Percentiles rank a stretch among this genome's conserved stretches.
phyloP scores from a whole-genome alignment of 2,888 invertebrate species.

The Tanytarsus gracilentus region DNA sequence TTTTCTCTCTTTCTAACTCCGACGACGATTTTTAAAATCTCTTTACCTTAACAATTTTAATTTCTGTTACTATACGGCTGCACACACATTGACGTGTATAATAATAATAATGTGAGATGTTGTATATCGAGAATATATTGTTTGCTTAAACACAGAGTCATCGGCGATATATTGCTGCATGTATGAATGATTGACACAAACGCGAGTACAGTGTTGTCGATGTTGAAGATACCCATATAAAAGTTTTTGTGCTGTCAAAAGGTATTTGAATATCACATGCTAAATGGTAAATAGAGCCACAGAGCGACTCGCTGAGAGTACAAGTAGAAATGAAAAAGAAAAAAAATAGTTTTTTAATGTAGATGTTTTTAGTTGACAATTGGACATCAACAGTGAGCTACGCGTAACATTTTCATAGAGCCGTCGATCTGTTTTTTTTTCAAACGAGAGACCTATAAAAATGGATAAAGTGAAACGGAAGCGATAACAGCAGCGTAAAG shows the following conservation, averaged over 20 bases:
- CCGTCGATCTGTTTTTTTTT: too few relatives aligned
- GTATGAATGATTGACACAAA: slow-evolving; percentile 7
- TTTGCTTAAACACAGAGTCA: slow-evolving; percentile 23
- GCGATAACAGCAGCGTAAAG: slow-evolving; percentile 4
- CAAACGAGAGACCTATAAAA: too few relatives aligned
- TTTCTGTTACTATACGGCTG: background rate
- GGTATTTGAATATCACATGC: slow-evolving; percentile 10
- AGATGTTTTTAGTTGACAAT: slow-evolving; percentile 17
- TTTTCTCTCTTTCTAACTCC: slow-evolving; percentile 21
- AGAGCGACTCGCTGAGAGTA: background rate
- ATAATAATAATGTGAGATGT: background rate
- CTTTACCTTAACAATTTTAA: slow-evolving; percentile 22
- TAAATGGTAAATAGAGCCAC: slow-evolving; percentile 1
- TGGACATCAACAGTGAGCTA: background rate
- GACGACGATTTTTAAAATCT: slow-evolving; percentile 22
- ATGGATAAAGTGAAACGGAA: slow-evolving; percentile 16
- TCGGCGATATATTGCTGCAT: background rate
- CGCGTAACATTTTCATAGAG: background rate
- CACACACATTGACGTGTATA: slow-evolving; percentile 27
- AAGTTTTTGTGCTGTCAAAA: slow-evolving; percentile 4
- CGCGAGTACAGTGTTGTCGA: background rate
- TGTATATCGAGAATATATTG: slow-evolving; percentile 8
- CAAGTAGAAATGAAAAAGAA: slow-evolving; percentile 4
- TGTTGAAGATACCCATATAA: too few relatives aligned
- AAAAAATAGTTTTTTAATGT: background rate